A percentile compares a stretch with the other conserved stretches of the same genome.
These are phyloP conservation scores for Himantopus leucocephalus DNA, from an alignment of 2,113 vertebrate species.

Conservation along the genomic window DNA sequence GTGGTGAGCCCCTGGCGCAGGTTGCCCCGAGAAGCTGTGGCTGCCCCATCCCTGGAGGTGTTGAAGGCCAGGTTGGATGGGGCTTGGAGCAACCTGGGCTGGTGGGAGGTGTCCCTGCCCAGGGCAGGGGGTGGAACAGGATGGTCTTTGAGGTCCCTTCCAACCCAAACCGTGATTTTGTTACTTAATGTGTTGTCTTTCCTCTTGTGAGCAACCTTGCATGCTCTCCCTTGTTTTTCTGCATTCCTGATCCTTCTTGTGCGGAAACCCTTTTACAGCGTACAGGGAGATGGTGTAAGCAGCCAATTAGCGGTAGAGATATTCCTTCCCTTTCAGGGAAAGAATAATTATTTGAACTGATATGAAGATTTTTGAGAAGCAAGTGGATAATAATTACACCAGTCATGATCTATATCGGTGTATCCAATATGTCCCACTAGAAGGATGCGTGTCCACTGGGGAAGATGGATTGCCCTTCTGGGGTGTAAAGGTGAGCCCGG, in stretches of 20 bases:
- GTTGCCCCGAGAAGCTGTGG: too few species aligned
- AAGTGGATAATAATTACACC: neutral
- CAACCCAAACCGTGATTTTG: neutral
- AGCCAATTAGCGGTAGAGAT: neutral
- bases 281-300: neutral
- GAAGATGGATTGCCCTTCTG: neutral
- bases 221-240: neutral
- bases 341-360: neutral
- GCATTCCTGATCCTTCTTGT: neutral
- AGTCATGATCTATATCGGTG: neutral
- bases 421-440: neutral
- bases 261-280: neutral
- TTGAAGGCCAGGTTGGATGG: too few species aligned
- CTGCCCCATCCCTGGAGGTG: too few species aligned
- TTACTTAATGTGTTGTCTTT: neutral
- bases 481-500: neutral
- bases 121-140: too few species aligned
- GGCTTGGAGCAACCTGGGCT: too few species aligned
- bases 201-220: neutral
- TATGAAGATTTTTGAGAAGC: neutral
- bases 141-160: too few species aligned
- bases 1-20: too few species aligned
- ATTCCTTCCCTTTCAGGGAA: neutral
- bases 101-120: too few species aligned
- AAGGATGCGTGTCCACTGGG: neutral